A percentile compares a stretch with the other conserved stretches of the same genome.
phyloP scores from a whole-genome alignment of 2,888 invertebrate genomes.

The Heliconius cydno region DNA sequence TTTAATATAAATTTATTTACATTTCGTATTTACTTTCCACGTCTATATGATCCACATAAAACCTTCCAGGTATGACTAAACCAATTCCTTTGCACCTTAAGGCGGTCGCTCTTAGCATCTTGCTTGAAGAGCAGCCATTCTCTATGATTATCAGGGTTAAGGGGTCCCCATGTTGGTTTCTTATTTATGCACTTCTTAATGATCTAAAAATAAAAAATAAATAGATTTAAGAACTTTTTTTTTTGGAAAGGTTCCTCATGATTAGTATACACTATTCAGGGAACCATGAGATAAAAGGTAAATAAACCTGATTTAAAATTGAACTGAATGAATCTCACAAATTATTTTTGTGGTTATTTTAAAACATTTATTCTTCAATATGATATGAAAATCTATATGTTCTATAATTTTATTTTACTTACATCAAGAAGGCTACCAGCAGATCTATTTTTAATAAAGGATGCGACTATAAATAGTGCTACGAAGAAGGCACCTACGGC shows the following conservation, averaged over 20 bases:
- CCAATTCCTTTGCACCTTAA: not conserved
- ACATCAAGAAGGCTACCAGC: conserved; percentile 4
- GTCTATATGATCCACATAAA: conserved; percentile 16
- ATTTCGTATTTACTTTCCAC: conserved; percentile 8
- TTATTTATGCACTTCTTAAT: not conserved
- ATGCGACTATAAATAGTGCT: not conserved
- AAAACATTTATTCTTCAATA: not conserved
- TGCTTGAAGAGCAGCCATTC: conserved; percentile 9
- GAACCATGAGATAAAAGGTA: no score
- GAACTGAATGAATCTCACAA: no score
- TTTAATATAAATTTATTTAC: not conserved
- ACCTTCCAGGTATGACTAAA: not conserved
- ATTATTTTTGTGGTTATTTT: no score
- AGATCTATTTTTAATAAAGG: conserved; percentile 15
- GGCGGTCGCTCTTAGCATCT: conserved; percentile 10
- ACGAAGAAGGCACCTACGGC: not conserved
- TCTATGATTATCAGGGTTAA: not conserved
- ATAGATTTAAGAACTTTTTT: not conserved
- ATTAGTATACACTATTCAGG: no score
- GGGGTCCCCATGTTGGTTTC: conserved; percentile 15
- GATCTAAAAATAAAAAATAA: conserved; percentile 5
- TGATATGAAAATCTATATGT: not conserved
- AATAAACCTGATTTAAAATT: no score
- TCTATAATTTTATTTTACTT: not conserved
- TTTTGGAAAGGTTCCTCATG: not conserved